A percentile compares a stretch with the other conserved stretches of the same genome.
phyloP scores from a whole-genome alignment of 1,140 invertebrate species.

The Pteromalus puparum region DNA sequence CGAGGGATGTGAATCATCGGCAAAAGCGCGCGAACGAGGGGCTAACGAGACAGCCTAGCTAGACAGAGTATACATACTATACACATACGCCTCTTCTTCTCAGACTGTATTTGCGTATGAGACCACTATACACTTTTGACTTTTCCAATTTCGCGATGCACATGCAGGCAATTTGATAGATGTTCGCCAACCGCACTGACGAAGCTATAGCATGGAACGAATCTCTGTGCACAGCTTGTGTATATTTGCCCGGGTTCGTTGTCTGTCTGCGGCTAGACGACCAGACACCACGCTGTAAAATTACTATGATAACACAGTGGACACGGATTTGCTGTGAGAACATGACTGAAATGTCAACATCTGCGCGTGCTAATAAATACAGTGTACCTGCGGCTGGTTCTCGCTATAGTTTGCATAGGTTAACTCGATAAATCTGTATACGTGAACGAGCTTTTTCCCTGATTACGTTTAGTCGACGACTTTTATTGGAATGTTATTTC shows the following conservation, averaged over 20 bases:
- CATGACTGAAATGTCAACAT: neutral
- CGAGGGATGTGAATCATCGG: constrained; percentile 9
- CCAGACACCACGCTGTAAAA: neutral
- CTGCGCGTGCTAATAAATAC: neutral
- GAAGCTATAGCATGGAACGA: no score
- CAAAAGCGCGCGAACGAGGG: neutral
- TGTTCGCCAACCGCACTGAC: neutral
- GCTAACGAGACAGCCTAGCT: constrained; percentile 6
- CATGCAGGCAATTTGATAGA: neutral
- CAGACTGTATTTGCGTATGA: no score
- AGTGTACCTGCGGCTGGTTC: neutral
- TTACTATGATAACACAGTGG: neutral
- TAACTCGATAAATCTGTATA: no score
- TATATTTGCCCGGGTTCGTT: neutral
- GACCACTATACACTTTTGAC: neutral
- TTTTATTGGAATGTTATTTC: no score
- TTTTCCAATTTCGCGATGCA: constrained; percentile 6
- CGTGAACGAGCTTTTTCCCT: no score
- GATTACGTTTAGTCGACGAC: no score
- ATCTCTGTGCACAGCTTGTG: no score
- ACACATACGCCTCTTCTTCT: neutral
- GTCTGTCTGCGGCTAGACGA: neutral
- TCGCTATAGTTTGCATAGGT: no score
- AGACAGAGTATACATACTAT: no score
- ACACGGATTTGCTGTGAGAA: neutral